These are phyloP conservation scores for Dascillus cervinus DNA, from an alignment of 2,888 invertebrate genomes.

Conservation along the genomic window DNA sequence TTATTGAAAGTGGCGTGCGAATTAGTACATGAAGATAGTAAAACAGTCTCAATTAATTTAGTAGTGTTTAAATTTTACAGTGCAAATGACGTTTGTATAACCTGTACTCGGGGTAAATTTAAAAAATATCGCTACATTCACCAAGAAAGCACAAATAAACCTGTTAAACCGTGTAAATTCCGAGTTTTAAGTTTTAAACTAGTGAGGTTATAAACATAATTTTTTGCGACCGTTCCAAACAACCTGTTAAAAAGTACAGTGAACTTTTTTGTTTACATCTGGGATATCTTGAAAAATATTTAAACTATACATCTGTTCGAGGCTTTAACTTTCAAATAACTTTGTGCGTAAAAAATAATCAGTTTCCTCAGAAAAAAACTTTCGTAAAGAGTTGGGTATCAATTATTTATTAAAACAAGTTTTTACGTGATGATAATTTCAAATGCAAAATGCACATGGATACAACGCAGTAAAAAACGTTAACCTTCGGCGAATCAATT, in stretches of 20 bases:
- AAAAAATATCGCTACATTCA: too few species aligned
- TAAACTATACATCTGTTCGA: neutral
- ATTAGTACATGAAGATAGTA: conserved; percentile 15
- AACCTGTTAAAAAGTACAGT: conserved; percentile 37
- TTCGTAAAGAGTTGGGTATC: too few species aligned
- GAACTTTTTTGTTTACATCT: conserved; percentile 34
- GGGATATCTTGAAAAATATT: neutral
- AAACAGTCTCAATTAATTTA: too few species aligned
- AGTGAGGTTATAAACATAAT: conserved; percentile 14
- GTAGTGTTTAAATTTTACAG: too few species aligned
- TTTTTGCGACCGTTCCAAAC: conserved; percentile 22
- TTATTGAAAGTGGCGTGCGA: conserved; percentile 21
- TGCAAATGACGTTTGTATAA: too few species aligned
- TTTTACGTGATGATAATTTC: too few species aligned
- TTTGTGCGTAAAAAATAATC: neutral
- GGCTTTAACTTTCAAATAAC: conserved; percentile 1
- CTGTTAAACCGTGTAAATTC: too few species aligned
- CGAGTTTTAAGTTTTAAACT: conserved; percentile 4
- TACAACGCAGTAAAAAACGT: conserved; percentile 23
- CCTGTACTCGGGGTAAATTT: too few species aligned
- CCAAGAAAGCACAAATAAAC: too few species aligned
- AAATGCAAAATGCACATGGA: conserved; percentile 35
- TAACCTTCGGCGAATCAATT: conserved; percentile 7
- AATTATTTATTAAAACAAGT: too few species aligned
- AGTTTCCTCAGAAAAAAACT: too few species aligned